phyloP scores from a whole-genome alignment of 2,113 vertebrate genomes.

The Phycodurus eques region DNA sequence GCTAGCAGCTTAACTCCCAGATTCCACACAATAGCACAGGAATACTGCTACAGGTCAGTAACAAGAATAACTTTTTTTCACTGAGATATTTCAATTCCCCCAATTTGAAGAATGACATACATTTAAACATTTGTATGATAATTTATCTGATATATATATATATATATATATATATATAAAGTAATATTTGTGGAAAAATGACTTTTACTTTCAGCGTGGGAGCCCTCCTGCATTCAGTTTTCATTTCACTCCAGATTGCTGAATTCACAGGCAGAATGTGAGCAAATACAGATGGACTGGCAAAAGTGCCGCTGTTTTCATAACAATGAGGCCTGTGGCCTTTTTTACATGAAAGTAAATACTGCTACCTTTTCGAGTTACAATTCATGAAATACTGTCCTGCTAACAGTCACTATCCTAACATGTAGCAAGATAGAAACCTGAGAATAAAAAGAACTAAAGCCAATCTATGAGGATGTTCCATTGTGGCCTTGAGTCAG shows the following conservation, averaged over 20 bases:
- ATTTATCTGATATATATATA: not conserved
- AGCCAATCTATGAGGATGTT: not conserved
- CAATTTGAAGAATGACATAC: conserved; percentile 18
- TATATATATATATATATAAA: not conserved
- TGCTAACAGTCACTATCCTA: not conserved
- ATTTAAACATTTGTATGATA: conserved; percentile 25
- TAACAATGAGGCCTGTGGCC: not conserved
- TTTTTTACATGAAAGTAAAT: not conserved
- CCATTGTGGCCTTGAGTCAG: not conserved
- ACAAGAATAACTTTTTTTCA: conserved; percentile 25
- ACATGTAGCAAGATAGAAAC: not conserved
- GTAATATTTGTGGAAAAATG: conserved; percentile 22
- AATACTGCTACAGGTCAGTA: conserved; percentile 13
- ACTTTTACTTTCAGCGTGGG: conserved; percentile 32
- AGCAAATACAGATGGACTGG: conserved; percentile 16
- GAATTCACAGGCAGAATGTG: conserved; percentile 15
- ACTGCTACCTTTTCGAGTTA: not conserved
- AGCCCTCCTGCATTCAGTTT: conserved; percentile 23
- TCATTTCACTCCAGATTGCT: conserved; percentile 21
- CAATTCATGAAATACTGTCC: not conserved
- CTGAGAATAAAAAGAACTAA: not conserved
- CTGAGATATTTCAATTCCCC: conserved; percentile 29
- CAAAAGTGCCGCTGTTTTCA: not conserved
- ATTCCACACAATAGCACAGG: conserved; percentile 23
- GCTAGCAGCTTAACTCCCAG: conserved; percentile 31